Conservation (phyloP, 2,797 vertebrate genomes). For the Aulostomus chinensis region DNA sequence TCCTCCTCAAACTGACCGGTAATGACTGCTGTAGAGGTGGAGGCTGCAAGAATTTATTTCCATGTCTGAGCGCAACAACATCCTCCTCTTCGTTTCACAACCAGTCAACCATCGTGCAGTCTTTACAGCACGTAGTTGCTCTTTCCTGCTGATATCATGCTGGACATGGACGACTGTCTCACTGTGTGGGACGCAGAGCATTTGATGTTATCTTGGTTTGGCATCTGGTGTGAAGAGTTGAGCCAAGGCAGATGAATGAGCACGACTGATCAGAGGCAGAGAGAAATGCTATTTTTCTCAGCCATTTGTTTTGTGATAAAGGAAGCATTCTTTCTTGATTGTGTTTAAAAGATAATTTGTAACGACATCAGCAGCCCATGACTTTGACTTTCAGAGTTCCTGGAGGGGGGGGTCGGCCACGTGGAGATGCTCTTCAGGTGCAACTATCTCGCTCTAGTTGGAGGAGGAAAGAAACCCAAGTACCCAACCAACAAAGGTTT, state of each 20-base stretch:
- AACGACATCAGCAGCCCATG: no score
- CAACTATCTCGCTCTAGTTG: slow-evolving; percentile 97
- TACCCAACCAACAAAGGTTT: slow-evolving; percentile 99
- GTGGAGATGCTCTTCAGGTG: slow-evolving; percentile 99
- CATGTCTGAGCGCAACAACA: no score
- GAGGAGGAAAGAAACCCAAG: slow-evolving; percentile 97
- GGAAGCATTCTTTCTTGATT: background rate
- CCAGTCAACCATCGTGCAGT: no score
- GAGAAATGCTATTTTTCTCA: background rate
- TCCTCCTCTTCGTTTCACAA: no score
- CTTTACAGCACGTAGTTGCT: background rate
- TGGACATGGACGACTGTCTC: background rate
- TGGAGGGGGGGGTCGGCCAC: slow-evolving; percentile 95
- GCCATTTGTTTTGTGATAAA: background rate
- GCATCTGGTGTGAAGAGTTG: background rate
- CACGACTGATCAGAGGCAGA: slow-evolving; percentile 1
- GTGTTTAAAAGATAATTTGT: background rate
- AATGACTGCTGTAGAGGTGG: background rate
- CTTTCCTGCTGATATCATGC: background rate
- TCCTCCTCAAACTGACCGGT: slow-evolving; percentile 9
- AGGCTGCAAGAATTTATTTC: background rate
- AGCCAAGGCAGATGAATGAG: slow-evolving; percentile 12
- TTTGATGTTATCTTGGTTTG: slow-evolving; percentile 2
- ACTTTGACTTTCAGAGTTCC: slow-evolving; percentile 86
- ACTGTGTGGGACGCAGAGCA: slow-evolving; percentile 1